These are phyloP conservation scores for Nebria salina DNA, from an alignment of 2,888 invertebrate species.

Conservation along the genomic window DNA sequence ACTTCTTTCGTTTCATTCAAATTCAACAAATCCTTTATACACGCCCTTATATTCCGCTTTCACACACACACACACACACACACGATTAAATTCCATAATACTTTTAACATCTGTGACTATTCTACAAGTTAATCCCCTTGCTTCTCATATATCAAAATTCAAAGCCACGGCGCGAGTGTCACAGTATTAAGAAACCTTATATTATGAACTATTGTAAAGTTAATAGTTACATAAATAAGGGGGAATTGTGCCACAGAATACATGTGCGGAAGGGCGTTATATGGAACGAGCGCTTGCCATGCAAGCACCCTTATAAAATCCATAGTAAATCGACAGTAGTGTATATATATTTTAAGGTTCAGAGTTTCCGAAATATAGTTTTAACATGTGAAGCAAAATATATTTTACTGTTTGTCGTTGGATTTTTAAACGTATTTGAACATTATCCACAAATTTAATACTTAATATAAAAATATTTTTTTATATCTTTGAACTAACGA, in stretches of 20 bases:
- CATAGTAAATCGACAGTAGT: background rate
- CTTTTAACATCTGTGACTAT: too few relatives aligned
- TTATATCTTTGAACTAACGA: too few relatives aligned
- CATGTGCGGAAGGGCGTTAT: background rate
- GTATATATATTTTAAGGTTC: background rate
- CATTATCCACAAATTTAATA: too few relatives aligned
- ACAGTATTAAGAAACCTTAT: background rate
- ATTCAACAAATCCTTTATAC: too few relatives aligned
- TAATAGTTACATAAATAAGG: background rate
- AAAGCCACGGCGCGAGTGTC: background rate
- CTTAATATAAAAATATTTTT: too few relatives aligned
- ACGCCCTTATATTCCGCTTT: too few relatives aligned
- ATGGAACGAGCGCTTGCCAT: background rate
- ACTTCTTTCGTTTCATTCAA: too few relatives aligned
- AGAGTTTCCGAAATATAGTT: background rate
- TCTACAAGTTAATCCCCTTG: background rate
- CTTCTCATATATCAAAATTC: background rate
- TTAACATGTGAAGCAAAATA: too few relatives aligned
- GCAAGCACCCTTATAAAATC: background rate
- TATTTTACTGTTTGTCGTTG: too few relatives aligned
- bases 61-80: too few relatives aligned
- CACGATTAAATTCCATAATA: too few relatives aligned
- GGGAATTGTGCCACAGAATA: background rate
- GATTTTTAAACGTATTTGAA: too few relatives aligned
- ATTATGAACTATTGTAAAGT: constrained; percentile 1